Base-by-base conservation (phyloP, 2,797 vertebrate species). In the Enteromius unitaeniatus region DNA sequence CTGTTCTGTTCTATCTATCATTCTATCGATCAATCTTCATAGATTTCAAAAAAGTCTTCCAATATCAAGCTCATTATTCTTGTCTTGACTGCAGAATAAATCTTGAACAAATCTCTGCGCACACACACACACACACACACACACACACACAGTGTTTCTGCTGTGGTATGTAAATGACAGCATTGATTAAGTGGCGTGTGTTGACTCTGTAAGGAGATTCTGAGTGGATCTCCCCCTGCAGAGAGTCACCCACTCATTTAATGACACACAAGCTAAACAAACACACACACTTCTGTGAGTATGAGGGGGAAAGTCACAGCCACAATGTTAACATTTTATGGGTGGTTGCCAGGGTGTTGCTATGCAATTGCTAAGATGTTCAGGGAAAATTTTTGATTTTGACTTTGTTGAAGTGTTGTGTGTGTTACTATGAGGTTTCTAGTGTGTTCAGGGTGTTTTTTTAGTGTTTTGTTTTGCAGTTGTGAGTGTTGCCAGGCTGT, bases 131-230 rank as follows among this genome's bases (percentile, higher is more conserved):
- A 28, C 28, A 28, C 28, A 28, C 42, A 21, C 58, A 19, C 49
- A 19, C 49, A 6, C 49, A 7, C 49, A 21, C 49, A 53, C 49
- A 47, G 45, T 23, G 26, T 68, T 73, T 23, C 79, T 73, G 19
- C 73, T 49, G 69, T 55, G 9, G 40, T 81, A 81, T 81, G 79
- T 73, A 73, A 81, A 73, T 49, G 53, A 40, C 23, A 45, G 53
- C 31, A 73, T 58, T 73, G 67, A 81, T 73, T 81, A 49, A 21
- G 55, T 3, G 1, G 40, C 14, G 69, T 81, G 79, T 73, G 68
- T 73, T 62, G 69, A 81, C 23, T 72, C 79, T 45, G 11, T 72
- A 14, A 42, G 79, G 26, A 55, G 58, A n/a, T n/a, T n/a, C n/a
- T n/a, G n/a, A n/a, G n/a, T n/a, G n/a, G n/a, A n/a, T 79, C 42